phyloP scores from a whole-genome alignment of 64 coral and sea anemone genomes.

The Cladopsammia gracilis region DNA sequence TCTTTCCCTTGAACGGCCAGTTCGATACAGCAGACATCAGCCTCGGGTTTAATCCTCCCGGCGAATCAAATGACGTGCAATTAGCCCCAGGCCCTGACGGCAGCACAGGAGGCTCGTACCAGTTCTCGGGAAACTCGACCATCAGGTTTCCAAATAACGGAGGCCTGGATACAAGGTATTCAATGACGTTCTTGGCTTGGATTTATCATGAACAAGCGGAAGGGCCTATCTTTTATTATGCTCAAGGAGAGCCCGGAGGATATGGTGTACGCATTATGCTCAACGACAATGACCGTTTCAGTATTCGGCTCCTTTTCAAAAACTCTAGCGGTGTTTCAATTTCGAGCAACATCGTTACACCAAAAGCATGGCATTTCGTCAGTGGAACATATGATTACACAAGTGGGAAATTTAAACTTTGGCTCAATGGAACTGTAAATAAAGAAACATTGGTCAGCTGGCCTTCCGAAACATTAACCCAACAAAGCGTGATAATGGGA shows the following conservation, averaged over 20 bases:
- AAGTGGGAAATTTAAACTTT: neutral
- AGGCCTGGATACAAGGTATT: slow-evolving; percentile 50
- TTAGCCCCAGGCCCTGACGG: slow-evolving; percentile 23
- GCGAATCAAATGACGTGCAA: neutral
- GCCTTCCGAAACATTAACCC: neutral
- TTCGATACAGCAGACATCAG: slow-evolving; percentile 15
- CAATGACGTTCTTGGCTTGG: slow-evolving; percentile 51
- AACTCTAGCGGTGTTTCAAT: neutral
- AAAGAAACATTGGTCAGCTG: neutral
- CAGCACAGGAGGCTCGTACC: neutral
- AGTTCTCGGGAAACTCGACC: neutral
- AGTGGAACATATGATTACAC: neutral
- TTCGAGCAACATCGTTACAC: neutral
- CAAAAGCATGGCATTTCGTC: slow-evolving; percentile 23
- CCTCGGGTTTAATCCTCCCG: neutral
- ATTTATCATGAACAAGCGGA: slow-evolving; percentile 1
- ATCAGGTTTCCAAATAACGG: slow-evolving; percentile 22
- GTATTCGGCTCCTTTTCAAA: too few relatives aligned
- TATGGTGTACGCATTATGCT: neutral
- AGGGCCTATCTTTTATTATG: slow-evolving; percentile 19
- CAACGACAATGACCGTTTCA: neutral
- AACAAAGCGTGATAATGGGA: neutral
- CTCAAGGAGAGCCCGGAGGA: too few relatives aligned
- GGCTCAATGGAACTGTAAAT: neutral
- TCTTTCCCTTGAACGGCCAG: slow-evolving; percentile 8